Evolutionary conservation across 2,113 vertebrate species (phyloP), one percentile per base, ranked within the genome.

Genomic region (Pipa parva): DNA sequence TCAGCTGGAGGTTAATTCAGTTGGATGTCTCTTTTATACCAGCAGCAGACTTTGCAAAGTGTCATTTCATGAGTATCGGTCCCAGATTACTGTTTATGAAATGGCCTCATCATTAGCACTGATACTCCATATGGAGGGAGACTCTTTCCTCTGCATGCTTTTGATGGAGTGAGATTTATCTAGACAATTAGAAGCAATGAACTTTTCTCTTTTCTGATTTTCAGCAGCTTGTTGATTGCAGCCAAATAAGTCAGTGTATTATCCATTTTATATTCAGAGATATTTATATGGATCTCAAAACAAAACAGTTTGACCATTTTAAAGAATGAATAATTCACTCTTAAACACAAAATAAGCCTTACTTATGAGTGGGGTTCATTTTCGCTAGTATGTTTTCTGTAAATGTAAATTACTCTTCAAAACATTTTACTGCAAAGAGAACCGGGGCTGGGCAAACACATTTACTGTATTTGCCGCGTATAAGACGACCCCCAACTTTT

Each of bases 1-100:
- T 85, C 81, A 75, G 79, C 56, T 76, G 79, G 77, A 84, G 83
- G 86, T 84, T 87, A 87, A 90, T 87, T 85, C 82, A 81, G 79
- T 87, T 83, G 84, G 82, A 81, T 80, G 75, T 67, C 60, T 75
- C 79, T 82, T 81, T 76, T 81, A 83, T 78, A 83, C 85, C 80
- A 79, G 82, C 85, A 82, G 80, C 75, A 1, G 4, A 74, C 81
- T 84, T 87, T 79, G 75, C 79, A 74, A 74, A 80, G 81, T 83
- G 86, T 82, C 84, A 52, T 33, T 79, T 78, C 73, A 79, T 77
- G 81, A 77, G 75, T 78, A 73, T 58, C 80, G 82, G 79, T 84
- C 80, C 81, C 83, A 77, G 69, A 75, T 79, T 74, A 76, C 42
- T 60, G 76, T 63, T 60, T 72, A 75, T 48, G 62, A 79, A 79